Base-by-base conservation (phyloP, 2,888 invertebrate species). In the Lepeophtheirus nordmannii region DNA sequence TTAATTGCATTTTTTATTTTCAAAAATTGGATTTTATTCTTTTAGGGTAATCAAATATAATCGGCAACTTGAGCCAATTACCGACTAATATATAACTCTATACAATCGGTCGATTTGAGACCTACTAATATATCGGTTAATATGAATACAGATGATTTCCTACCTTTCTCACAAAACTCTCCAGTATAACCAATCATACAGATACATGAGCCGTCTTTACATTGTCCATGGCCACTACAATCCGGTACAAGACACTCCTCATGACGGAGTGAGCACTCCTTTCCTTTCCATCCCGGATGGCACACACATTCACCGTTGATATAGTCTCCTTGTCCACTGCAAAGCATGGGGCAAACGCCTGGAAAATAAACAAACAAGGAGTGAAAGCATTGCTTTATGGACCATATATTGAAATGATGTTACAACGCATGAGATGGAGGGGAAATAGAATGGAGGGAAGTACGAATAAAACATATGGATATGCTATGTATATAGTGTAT, bases 231-330 rank as follows among this genome's bases (percentile, higher is more conserved):
- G 10, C 92, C 92, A 74, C 89, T 90, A 78, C 97, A 97, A 75
- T 93, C 92, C 38, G 89, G 83, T 73, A 94, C 88, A 79, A 93
- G 92, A 77, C 97, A 98, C 78, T 96, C 93, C 74, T 92, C 89
- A 76, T 91, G 90, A 57, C 91, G 82, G 71, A 96, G 79, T 59
- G 90, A 89, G 76, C 98, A 98, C 76, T 98, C 97, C 73, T 88
- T 88, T 71, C 97, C 97, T 77, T 94, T 97, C 94, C 94, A 98
- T 60, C 94, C 94, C 3, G 90, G 88, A 77, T 94, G 92, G 76
- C 97, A 98, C 73, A 90, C 88, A 75, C 97, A 98, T 76, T 89
- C 87, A 56, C 97, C 96, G 73, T 91, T 89, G 71, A 89, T 88
- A 76, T 96, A 97, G 75, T 93, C 89, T 41, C 98, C 98, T 70